Conservation (phyloP, 37 sponge, comb jelly and placozoan genomes). For the Beroe ovata region DNA sequence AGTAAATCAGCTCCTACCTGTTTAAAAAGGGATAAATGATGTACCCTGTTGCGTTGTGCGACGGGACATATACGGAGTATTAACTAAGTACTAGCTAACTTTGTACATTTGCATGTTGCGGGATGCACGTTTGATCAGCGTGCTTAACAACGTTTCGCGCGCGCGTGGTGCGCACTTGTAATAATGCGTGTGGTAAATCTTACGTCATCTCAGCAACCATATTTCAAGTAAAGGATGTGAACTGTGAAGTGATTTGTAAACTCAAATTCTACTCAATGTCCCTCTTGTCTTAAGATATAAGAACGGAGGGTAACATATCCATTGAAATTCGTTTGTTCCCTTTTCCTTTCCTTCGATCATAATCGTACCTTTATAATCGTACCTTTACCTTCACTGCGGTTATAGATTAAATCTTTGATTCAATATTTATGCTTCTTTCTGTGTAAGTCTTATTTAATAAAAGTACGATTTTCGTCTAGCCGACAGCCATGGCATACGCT, state of each 20-base stretch:
- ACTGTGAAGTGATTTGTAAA: too few species aligned
- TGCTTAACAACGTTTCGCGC: constrained; percentile 57
- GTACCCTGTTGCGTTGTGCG: background rate
- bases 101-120: background rate
- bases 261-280: too few species aligned
- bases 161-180: background rate
- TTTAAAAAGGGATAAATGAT: constrained; percentile 41
- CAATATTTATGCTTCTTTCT: background rate
- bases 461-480: background rate
- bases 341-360: background rate
- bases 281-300: too few species aligned
- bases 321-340: too few species aligned
- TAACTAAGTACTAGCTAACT: constrained; percentile 19
- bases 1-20: background rate
- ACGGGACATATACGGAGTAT: constrained; percentile 9
- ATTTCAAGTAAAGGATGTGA: too few species aligned
- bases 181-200: background rate
- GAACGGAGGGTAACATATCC: too few species aligned
- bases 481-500: constrained; percentile 85
- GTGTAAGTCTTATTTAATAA: background rate
- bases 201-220: too few species aligned
- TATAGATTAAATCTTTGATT: background rate
- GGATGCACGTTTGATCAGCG: constrained; percentile 3
- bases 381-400: background rate
- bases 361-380: background rate